Percentiles rank a stretch among this genome's conserved stretches.
Conservation (phyloP, 2,113 vertebrate species). For the Tychaedon coryphoeus region DNA sequence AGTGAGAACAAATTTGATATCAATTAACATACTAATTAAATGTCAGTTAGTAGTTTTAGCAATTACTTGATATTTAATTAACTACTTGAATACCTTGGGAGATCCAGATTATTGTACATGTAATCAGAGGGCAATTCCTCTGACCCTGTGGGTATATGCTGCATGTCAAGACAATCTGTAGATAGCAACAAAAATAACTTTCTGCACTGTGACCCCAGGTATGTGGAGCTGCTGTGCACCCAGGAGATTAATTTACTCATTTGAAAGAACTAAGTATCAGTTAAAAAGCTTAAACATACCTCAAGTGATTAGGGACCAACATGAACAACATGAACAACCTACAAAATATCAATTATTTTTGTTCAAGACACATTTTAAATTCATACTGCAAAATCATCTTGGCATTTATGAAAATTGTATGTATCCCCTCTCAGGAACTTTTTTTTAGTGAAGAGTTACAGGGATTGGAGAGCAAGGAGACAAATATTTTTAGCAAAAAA, state of each 20-base stretch:
- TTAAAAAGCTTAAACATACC: slow-evolving; percentile 29
- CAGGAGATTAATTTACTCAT: slow-evolving; percentile 53
- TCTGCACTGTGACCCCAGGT: neutral
- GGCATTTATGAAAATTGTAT: neutral
- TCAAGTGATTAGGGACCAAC: slow-evolving; percentile 18
- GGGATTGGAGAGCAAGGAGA: neutral
- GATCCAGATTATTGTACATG: slow-evolving; percentile 47
- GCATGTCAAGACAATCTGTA: slow-evolving; percentile 40
- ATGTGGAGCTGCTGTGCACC: neutral
- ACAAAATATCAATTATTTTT: neutral
- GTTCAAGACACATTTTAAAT: neutral
- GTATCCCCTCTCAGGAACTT: neutral
- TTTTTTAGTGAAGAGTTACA: neutral
- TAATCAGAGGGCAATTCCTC: slow-evolving; percentile 66
- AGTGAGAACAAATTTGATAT: slow-evolving; percentile 69
- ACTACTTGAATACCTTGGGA: slow-evolving; percentile 67
- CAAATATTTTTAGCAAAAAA: neutral
- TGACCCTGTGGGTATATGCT: slow-evolving; percentile 48
- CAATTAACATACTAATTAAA: slow-evolving; percentile 77
- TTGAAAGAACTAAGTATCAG: neutral
- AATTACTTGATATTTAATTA: slow-evolving; percentile 78
- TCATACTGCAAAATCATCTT: neutral
- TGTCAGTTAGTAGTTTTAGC: slow-evolving; percentile 72
- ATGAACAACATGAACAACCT: neutral
- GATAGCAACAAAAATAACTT: slow-evolving; percentile 25